These are phyloP conservation scores for Gryon sp. DNA, from an alignment of 1,140 invertebrate species.

Conservation along the genomic window DNA sequence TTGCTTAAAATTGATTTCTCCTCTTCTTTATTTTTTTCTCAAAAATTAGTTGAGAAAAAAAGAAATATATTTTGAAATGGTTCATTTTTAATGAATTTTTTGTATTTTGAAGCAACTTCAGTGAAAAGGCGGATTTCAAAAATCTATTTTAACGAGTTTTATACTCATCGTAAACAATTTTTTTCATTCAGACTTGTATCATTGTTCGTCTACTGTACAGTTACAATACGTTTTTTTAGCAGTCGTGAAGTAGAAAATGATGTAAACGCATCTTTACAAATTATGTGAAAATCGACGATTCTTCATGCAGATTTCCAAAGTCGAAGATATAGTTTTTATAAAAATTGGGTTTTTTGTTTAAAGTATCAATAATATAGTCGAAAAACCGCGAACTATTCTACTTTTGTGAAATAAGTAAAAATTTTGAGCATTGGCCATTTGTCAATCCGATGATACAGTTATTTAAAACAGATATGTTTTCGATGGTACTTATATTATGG, in stretches of 20 bases:
- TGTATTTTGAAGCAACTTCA: too few species aligned
- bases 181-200: slow-evolving; percentile 50
- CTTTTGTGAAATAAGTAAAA: slow-evolving; percentile 2
- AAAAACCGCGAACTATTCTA: slow-evolving; percentile 14
- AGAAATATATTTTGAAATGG: too few species aligned
- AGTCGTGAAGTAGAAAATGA: slow-evolving; percentile 73
- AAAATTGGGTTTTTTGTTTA: slow-evolving; percentile 30
- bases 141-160: background rate
- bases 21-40: too few species aligned
- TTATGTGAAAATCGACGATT: slow-evolving; percentile 68
- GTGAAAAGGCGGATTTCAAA: too few species aligned
- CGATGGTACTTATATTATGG: background rate
- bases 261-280: slow-evolving; percentile 72
- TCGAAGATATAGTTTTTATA: slow-evolving; percentile 12
- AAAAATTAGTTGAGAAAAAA: too few species aligned
- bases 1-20: too few species aligned
- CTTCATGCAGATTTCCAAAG: background rate
- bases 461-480: slow-evolving; percentile 1
- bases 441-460: too few species aligned
- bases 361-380: too few species aligned
- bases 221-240: slow-evolving; percentile 57
- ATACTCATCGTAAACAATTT: slow-evolving; percentile 22
- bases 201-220: slow-evolving; percentile 62
- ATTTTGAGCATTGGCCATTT: background rate
- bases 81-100: too few species aligned